phyloP scores from a whole-genome alignment of 2,888 invertebrate species.

The Diaperis boleti region DNA sequence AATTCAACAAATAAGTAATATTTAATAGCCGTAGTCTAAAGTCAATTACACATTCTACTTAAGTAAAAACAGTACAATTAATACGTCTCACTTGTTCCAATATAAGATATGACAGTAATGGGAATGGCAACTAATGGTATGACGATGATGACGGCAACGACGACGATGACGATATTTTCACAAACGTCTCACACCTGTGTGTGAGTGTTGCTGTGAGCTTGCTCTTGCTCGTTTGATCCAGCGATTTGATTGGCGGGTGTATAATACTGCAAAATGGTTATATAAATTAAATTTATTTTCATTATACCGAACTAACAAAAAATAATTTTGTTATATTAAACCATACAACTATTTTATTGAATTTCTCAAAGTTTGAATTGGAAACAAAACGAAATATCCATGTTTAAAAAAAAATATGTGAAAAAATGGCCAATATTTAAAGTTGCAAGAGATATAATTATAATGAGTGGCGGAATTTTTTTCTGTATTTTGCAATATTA shows the following conservation, averaged over 20 bases:
- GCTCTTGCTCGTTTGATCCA: constrained; percentile 77
- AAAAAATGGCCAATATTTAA: too few relatives aligned
- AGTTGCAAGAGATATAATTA: too few relatives aligned
- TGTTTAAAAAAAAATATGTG: too few relatives aligned
- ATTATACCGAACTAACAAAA: too few relatives aligned
- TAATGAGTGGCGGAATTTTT: too few relatives aligned
- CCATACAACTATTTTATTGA: too few relatives aligned
- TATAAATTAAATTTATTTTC: too few relatives aligned
- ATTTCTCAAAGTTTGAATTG: too few relatives aligned
- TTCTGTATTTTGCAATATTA: too few relatives aligned
- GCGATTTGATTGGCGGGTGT: constrained; percentile 83
- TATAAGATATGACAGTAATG: constrained; percentile 23
- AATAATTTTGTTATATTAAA: too few relatives aligned
- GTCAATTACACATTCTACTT: constrained; percentile 53
- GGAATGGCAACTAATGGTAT: constrained; percentile 11
- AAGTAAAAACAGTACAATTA: constrained; percentile 59
- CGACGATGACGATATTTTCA: constrained; percentile 31
- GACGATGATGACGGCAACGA: constrained; percentile 22
- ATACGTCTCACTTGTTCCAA: constrained; percentile 22
- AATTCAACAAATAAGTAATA: constrained; percentile 58
- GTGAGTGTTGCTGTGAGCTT: constrained; percentile 86
- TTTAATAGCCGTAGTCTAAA: constrained; percentile 59
- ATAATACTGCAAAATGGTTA: constrained; percentile 87
- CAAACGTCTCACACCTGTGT: constrained; percentile 80
- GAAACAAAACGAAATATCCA: too few relatives aligned